These are phyloP conservation scores for Mallotus villosus DNA, from an alignment of 2,797 vertebrate species.

Conservation along the genomic window DNA sequence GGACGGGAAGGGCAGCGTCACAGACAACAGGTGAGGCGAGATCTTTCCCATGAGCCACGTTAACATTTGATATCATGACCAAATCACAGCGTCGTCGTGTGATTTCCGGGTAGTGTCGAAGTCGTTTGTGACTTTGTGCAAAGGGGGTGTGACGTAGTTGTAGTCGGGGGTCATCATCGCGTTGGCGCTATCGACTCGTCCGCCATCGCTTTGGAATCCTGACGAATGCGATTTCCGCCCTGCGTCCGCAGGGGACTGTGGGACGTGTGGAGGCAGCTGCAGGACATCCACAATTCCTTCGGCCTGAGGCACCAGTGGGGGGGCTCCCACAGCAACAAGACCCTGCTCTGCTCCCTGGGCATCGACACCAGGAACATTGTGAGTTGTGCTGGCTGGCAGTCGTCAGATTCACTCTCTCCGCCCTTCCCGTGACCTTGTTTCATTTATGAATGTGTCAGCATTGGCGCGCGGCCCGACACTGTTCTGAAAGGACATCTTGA, in stretches of 20 bases:
- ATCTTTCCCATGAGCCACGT: too few relatives aligned
- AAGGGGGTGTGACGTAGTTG: too few relatives aligned
- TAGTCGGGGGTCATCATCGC: too few relatives aligned
- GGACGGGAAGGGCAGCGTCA: neutral
- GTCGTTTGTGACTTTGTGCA: too few relatives aligned
- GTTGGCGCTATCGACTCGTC: too few relatives aligned
- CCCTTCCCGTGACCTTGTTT: constrained; percentile 5
- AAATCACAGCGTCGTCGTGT: too few relatives aligned
- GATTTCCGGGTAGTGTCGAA: too few relatives aligned
- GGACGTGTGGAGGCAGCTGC: constrained; percentile 86
- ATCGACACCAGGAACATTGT: constrained; percentile 98
- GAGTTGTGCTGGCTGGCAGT: constrained; percentile 61
- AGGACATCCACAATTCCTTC: constrained; percentile 89
- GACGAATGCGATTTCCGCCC: too few relatives aligned
- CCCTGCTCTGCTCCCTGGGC: constrained; percentile 91
- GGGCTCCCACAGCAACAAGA: constrained; percentile 96
- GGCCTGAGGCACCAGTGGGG: constrained; percentile 96
- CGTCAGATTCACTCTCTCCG: neutral
- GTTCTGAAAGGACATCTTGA: too few relatives aligned
- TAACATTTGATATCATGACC: too few relatives aligned
- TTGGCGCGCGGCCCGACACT: neutral
- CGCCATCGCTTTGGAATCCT: too few relatives aligned
- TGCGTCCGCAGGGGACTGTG: constrained; percentile 66
- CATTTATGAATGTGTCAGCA: neutral
- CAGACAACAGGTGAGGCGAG: constrained; percentile 52